Base-by-base conservation (phyloP, 2,888 invertebrate genomes). In the Mellilla xanthometata region DNA sequence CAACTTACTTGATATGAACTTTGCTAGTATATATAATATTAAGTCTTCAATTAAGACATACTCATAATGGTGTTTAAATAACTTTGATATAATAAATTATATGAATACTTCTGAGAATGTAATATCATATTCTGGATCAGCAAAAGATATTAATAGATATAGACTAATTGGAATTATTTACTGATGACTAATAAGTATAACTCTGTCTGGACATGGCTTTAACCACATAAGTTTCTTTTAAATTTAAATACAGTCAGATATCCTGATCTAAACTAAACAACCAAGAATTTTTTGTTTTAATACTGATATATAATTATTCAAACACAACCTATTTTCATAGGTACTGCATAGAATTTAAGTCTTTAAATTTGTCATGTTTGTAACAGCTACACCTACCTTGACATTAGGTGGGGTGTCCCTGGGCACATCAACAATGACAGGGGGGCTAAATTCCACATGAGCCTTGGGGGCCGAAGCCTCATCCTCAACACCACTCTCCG, bases 361-460 rank as follows among this genome's bases (percentile, higher is more conserved):
- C n/a, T n/a, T n/a, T n/a, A n/a, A n/a, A n/a, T n/a, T n/a, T n/a
- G 4, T 5, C 15, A 19, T 19, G 3, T 19, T 30, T 11, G n/a
- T n/a, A 5, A 6, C n/a, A 34, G 15, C 27, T 24, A n/a, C n/a
- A n/a, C n/a, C n/a, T 52, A 56, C 87, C 83, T 85, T 88, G 56
- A 91, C 90, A 80, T 90, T 90, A 9, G 76, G 79, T 42, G 82
- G 78, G 28, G 81, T 74, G 51, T 92, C 91, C 40, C 90, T 81
- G 15, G 91, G 82, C 34, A 93, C 84, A 63, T 93, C 93, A 24
- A 93, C 92, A 29, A 93, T 91, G 24, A 92, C 91, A 45, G 94
- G 91, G 53, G 93, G 92, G 56, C 67, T 60, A 59, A 95, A 94
- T 62, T 95, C 95, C 4, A 95, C 94, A 73, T 93, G 94, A 10